A percentile compares a stretch with the other conserved stretches of the same genome.
Conservation (phyloP, 1,140 invertebrate genomes). For the Hetaerina americana region DNA sequence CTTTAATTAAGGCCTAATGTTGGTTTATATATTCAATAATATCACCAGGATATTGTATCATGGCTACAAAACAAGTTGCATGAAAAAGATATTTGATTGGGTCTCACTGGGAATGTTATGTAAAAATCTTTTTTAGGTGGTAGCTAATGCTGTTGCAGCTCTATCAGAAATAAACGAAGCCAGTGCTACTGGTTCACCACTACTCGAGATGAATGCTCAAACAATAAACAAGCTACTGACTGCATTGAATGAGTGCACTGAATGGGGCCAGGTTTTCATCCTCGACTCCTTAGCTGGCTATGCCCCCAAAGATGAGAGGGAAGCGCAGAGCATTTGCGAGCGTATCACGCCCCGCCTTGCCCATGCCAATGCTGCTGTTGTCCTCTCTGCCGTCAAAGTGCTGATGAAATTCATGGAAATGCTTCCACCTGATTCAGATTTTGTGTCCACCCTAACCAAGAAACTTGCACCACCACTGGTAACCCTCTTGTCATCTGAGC, state of each 20-base stretch:
- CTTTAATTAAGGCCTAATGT: too few relatives aligned
- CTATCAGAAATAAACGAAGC: conserved; percentile 98
- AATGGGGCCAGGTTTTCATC: conserved; percentile 99
- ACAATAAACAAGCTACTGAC: conserved; percentile 98
- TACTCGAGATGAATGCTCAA: conserved; percentile 94
- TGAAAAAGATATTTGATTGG: too few relatives aligned
- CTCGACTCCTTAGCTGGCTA: conserved; percentile 96
- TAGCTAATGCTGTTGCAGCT: conserved; percentile 98
- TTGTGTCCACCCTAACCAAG: conserved; percentile 86
- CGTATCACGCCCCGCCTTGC: conserved; percentile 93
- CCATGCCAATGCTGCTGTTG: conserved; percentile 99
- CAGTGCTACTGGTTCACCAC: conserved; percentile 76
- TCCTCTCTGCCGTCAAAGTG: conserved; percentile 94
- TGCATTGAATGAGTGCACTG: conserved; percentile 97
- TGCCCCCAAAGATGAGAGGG: conserved; percentile 89
- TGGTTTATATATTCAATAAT: too few relatives aligned
- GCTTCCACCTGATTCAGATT: conserved; percentile 83
- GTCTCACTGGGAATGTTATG: too few relatives aligned
- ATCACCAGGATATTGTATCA: too few relatives aligned
- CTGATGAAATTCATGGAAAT: conserved; percentile 89
- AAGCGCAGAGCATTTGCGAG: conserved; percentile 99
- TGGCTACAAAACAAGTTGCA: too few relatives aligned
- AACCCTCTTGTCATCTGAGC: conserved; percentile 92
- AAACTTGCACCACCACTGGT: conserved; percentile 98
- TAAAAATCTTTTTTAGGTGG: conserved; percentile 56